Evolutionary conservation across 2,113 vertebrate genomes (phyloP).

Genomic region (Polyodon spathula): DNA sequence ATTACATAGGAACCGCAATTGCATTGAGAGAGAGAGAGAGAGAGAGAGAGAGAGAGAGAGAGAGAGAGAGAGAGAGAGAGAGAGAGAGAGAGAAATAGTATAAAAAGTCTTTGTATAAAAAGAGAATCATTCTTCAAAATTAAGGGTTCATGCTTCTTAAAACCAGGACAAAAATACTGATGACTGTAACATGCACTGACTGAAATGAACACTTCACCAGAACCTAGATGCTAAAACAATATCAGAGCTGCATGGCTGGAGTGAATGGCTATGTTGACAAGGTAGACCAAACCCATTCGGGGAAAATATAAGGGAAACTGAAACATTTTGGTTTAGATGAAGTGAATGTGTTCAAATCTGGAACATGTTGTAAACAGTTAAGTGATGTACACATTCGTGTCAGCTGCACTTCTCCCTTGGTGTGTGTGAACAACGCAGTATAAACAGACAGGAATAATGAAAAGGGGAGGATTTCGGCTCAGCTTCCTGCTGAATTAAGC

Average conservation of each 20-base stretch:
- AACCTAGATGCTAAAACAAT: neutral
- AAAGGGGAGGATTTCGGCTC: constrained; percentile 19
- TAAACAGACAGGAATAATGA: neutral
- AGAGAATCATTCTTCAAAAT: neutral
- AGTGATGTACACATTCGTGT: too few species aligned
- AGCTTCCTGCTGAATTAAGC: constrained; percentile 21
- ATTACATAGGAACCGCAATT: neutral
- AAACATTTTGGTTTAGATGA: too few species aligned
- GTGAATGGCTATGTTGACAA: too few species aligned
- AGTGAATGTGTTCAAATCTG: too few species aligned
- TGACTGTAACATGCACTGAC: constrained; percentile 2
- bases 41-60: too few species aligned
- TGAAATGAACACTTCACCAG: neutral
- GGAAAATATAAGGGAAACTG: too few species aligned
- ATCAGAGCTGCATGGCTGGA: neutral
- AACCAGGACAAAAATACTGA: neutral
- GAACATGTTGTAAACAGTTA: too few species aligned
- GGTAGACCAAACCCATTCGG: too few species aligned
- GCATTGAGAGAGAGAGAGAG: too few species aligned
- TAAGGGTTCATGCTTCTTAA: neutral
- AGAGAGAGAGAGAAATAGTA: neutral
- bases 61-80: too few species aligned
- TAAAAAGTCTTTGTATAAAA: neutral
- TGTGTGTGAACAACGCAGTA: constrained; percentile 7
- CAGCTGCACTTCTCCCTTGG: neutral